A percentile compares a stretch with the other conserved stretches of the same genome.
phyloP scores from a whole-genome alignment of 2,113 vertebrate species.

The Caloenas nicobarica region DNA sequence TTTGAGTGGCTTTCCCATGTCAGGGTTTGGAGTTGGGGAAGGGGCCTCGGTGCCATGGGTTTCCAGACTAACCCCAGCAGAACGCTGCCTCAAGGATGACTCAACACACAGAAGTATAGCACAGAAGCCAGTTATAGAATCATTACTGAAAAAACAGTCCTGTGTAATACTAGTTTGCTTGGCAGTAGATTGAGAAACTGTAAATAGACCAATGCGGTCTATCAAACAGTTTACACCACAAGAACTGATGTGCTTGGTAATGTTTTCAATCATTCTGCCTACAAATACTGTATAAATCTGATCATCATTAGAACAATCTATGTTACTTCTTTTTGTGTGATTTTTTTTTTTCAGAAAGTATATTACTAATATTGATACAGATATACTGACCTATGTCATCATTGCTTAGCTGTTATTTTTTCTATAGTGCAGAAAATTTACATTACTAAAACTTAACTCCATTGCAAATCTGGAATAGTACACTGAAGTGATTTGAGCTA shows the following conservation, averaged over 20 bases:
- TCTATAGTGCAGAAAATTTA: not conserved
- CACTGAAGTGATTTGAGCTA: not conserved
- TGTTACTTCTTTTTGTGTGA: not conserved
- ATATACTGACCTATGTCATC: not conserved
- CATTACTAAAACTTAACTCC: not conserved
- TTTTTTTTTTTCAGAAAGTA: not conserved
- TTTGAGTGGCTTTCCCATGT: not conserved
- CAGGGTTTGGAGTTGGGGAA: not conserved
- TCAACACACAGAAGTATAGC: not conserved
- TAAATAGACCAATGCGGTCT: not conserved
- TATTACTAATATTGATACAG: not conserved
- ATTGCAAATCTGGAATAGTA: not conserved
- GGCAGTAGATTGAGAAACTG: not conserved
- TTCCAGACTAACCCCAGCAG: not conserved
- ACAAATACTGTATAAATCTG: not conserved
- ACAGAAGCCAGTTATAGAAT: not conserved
- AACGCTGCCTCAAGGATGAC: not conserved
- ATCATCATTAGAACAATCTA: too few relatives aligned
- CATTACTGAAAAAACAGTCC: not conserved
- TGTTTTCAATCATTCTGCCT: not conserved
- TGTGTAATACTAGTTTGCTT: not conserved
- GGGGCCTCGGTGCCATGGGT: not conserved
- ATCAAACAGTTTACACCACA: not conserved
- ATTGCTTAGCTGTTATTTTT: not conserved
- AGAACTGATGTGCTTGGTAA: not conserved